Base-by-base conservation (phyloP, 2,113 vertebrate genomes). In the Cepphus grylle region DNA sequence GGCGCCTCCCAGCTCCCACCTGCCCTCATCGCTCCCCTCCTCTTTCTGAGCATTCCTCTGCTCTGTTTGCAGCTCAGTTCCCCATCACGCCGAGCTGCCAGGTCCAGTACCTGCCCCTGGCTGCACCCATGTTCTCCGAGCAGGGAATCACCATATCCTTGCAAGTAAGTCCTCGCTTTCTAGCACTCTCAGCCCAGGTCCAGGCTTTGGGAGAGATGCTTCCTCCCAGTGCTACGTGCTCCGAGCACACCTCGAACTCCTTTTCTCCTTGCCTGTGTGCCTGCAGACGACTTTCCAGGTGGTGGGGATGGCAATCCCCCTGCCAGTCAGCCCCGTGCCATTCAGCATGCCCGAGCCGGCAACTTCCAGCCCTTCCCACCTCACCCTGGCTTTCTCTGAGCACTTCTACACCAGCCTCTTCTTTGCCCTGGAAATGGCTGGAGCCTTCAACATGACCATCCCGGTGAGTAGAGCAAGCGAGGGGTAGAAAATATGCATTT, bases 341-440 rank as follows among this genome's bases (percentile, higher is more conserved):
- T 96, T 97, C 93, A 93, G 74, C 73, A 65, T 96, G 78, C 95
- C 95, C 0, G 87, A 91, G 66, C 15, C 38, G 2, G 81, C 2
- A 0, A 85, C 49, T 3, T 69, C 94, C 90, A 91, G 81, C 55
- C 8, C 92, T 49, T 89, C 94, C 58, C 96, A 96, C 70, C 87
- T 97, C 87, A 85, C 58, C 52, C 27, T 97, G 93, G 94, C 87
- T 15, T 69, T 96, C 70, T 94, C 96, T 0, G 19, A 93, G 56
- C 96, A 96, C 66, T 97, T 90, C 95, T 96, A 80, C 81, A 90
- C 12, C 78, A 96, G 89, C 62, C 70, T 97, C 34, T 96, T 96
- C 87, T 95, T 73, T 0, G 93, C 94, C 36, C 56, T 97, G 92
- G 95, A 95, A 7, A 32, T 20, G 5, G 11, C 90, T 32, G 96